Evolutionary conservation across 2,113 vertebrate species (phyloP).

Genomic region (Grammomys dolichurus): DNA sequence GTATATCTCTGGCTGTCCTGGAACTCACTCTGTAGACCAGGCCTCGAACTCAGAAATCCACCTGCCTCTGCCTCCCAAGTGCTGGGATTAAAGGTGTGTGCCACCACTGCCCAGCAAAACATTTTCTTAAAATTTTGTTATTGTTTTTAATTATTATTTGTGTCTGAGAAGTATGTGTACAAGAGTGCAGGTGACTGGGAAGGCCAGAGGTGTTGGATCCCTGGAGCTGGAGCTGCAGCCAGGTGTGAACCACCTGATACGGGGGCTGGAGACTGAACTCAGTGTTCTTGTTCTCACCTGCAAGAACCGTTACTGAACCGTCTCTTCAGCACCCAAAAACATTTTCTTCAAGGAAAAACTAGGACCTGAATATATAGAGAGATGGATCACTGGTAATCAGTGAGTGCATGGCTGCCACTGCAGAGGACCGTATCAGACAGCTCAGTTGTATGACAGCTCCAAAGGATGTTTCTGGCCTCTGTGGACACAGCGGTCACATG

Average conservation of each 20-base stretch:
- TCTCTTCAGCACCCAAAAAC: neutral
- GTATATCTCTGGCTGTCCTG: neutral
- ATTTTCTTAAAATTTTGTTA: neutral
- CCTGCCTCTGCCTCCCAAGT: neutral
- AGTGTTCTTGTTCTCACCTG: no score
- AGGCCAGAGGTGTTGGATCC: neutral
- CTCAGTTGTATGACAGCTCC: neutral
- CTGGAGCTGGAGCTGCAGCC: neutral
- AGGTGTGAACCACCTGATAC: neutral
- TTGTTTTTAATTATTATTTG: no score
- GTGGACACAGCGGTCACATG: neutral
- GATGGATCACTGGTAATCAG: neutral
- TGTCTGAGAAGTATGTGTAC: no score
- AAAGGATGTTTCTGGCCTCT: neutral
- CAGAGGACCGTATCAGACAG: neutral
- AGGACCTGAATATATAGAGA: neutral
- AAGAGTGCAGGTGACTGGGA: neutral
- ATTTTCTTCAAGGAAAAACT: neutral
- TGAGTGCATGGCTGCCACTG: neutral
- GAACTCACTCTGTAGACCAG: neutral
- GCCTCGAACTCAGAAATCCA: neutral
- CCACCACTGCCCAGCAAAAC: neutral
- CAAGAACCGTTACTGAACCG: neutral
- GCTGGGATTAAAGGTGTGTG: neutral
- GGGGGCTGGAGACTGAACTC: neutral